A percentile compares a stretch with the other conserved stretches of the same genome.
Evolutionary conservation across 2,797 vertebrate species (phyloP).

Genomic region (Chaetophractus vellerosus): DNA sequence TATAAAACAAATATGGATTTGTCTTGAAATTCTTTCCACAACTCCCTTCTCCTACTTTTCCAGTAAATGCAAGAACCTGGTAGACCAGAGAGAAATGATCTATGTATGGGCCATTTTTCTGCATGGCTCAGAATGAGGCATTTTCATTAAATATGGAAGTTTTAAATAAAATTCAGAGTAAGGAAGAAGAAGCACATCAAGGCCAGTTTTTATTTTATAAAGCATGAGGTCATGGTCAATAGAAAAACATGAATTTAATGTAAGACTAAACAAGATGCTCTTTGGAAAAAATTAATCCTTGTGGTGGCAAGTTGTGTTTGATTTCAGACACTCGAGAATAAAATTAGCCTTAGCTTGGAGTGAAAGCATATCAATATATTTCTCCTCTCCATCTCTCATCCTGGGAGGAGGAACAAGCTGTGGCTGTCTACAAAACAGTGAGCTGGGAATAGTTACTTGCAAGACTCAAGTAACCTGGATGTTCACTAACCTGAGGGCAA

Average conservation of each 20-base stretch:
- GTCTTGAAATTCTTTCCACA: not conserved
- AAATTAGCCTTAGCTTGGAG: not conserved
- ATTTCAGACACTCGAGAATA: conserved; percentile 21
- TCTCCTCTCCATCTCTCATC: not conserved
- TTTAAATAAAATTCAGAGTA: not conserved
- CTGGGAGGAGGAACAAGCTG: not conserved
- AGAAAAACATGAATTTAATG: conserved; percentile 6
- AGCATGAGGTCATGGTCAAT: not conserved
- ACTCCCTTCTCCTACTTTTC: not conserved
- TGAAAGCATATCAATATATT: not conserved
- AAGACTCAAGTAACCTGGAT: not conserved
- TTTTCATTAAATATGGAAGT: not conserved
- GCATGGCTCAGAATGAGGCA: not conserved
- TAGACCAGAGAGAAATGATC: not conserved
- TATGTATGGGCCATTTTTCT: not conserved
- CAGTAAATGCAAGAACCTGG: not conserved
- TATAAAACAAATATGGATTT: not conserved
- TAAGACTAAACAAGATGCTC: not conserved
- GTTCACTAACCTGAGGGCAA: not conserved
- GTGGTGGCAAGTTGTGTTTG: not conserved
- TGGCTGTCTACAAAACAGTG: not conserved
- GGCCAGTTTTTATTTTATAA: not conserved
- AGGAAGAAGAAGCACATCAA: not conserved
- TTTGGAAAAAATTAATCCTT: not conserved
- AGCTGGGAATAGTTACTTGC: not conserved